Base-by-base conservation (phyloP, 2,888 invertebrate genomes). In the Caenorhabditis parvicauda region DNA sequence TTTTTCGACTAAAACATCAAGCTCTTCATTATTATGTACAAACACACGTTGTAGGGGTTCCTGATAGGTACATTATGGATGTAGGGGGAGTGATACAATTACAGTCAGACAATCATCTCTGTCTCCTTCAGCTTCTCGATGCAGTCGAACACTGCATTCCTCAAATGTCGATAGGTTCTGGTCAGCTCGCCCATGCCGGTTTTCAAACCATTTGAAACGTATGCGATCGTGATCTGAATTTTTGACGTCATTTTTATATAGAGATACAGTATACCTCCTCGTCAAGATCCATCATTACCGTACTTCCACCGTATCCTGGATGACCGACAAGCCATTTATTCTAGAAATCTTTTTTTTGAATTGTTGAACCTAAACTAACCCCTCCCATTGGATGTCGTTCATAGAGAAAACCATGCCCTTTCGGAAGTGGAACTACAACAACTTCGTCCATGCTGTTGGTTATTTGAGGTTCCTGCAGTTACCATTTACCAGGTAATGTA, bases 131-230 rank as follows among this genome's bases (percentile, higher is more conserved):
- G 53, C 48, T 68, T 66, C 53, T 72, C 64, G 6, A 70, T 25
- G 43, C 73, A 75, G 14, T 78, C 71, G 41, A 79, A 75, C 7
- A 74, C 71, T 5, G 75, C 77, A 51, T 79, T 62, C 42, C 77
- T 50, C 6, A 70, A 54, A 42, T 67, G 67, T 21, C 79, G 46
- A 54, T 79, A 79, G 1, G 79, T 76, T 46, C 76, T 57, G 12
- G 75, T 79, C 41, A 79, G 59, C 53, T 79, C 79, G 1, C 79
- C 79, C 74, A 76, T 76, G 9, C 79, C 79, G 3, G 77, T 74
- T 60, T 79, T 79, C 39, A 79, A 48, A 0, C 79, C 79, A 43
- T 79, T 79, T 22, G 69, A 70, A 17, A 79, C 77, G 54, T 79
- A 79, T 21, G 76, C 70, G 28, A 79, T 72, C 2, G 76, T 78